phyloP scores from a whole-genome alignment of 2,888 invertebrate species.

The Nomada goodeniana region DNA sequence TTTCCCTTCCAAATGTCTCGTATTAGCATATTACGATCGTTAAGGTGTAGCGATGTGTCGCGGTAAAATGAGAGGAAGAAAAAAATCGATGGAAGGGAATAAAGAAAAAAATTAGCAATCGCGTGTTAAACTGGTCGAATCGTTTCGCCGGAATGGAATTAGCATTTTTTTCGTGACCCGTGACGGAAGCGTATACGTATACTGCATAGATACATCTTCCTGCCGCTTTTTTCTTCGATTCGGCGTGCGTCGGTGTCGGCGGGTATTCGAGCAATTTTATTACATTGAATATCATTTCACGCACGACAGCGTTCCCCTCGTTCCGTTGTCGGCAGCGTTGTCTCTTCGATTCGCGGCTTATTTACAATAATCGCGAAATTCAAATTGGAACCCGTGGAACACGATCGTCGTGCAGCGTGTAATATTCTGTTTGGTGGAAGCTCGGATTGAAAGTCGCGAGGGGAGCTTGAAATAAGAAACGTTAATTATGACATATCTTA shows the following conservation, averaged over 20 bases:
- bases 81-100: neutral
- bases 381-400: neutral
- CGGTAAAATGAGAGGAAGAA: neutral
- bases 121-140: slow-evolving; percentile 64
- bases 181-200: slow-evolving; percentile 31
- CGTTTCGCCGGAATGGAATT: slow-evolving; percentile 53
- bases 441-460: neutral
- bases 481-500: neutral
- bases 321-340: neutral
- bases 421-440: neutral
- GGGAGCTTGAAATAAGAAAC: too few species aligned
- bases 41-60: slow-evolving; percentile 58
- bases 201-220: neutral
- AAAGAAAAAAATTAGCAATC: slow-evolving; percentile 57
- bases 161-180: slow-evolving; percentile 59
- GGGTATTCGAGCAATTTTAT: slow-evolving; percentile 43
- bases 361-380: slow-evolving; percentile 30
- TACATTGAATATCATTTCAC: slow-evolving; percentile 45
- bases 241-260: neutral
- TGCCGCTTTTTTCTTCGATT: neutral
- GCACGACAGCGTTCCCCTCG: slow-evolving; percentile 2
- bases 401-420: too few species aligned
- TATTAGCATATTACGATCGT: slow-evolving; percentile 67
- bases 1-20: slow-evolving; percentile 51
- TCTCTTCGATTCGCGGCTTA: slow-evolving; percentile 19